Conservation (phyloP, 2,113 vertebrate genomes). For the Myotis yumanensis region DNA sequence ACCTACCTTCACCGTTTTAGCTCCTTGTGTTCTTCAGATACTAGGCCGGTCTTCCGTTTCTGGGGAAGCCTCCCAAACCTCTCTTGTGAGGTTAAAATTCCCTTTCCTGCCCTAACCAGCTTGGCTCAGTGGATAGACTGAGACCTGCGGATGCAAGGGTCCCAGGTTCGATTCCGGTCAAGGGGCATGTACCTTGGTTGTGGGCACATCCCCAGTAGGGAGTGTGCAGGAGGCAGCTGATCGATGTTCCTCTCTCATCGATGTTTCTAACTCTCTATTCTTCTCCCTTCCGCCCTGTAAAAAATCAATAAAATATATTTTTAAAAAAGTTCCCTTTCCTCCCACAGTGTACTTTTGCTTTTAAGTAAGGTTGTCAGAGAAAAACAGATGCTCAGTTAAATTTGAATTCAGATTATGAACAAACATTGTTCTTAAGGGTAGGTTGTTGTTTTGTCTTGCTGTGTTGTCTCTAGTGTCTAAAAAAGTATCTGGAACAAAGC, state of each 20-base stretch:
- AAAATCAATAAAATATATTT: no score
- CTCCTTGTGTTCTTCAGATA: not conserved
- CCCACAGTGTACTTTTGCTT: not conserved
- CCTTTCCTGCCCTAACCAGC: no score
- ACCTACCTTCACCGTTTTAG: not conserved
- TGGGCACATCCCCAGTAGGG: no score
- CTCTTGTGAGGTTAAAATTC: not conserved
- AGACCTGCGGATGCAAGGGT: no score
- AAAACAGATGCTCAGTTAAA: not conserved
- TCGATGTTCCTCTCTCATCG: no score
- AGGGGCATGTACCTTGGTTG: no score
- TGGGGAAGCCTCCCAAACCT: not conserved
- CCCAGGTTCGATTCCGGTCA: no score
- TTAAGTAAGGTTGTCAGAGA: not conserved
- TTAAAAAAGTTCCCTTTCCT: not conserved
- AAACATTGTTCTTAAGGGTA: not conserved
- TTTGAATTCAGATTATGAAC: not conserved
- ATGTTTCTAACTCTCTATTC: no score
- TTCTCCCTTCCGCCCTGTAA: no score
- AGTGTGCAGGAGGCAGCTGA: no score
- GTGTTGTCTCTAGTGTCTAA: not conserved
- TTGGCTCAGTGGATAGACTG: no score
- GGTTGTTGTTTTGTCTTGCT: not conserved
- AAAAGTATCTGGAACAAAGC: not conserved
- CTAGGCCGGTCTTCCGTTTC: not conserved